phyloP scores from a whole-genome alignment of 2,888 invertebrate species.

The Callyntrura sp. region DNA sequence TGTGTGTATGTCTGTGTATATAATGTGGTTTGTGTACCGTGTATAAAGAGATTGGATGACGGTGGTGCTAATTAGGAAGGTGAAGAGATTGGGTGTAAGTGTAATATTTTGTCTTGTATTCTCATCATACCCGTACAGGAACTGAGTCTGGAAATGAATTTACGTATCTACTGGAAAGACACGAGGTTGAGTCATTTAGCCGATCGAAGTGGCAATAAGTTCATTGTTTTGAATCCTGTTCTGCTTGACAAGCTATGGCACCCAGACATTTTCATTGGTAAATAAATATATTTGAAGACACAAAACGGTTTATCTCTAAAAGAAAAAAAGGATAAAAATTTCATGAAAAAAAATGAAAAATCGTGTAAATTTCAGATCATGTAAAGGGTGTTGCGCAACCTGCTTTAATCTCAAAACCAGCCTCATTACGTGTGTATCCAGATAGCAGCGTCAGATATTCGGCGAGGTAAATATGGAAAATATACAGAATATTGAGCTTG shows the following conservation, averaged over 20 bases:
- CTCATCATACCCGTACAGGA: conserved; percentile 77
- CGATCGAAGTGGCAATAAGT: conserved; percentile 81
- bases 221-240: conserved; percentile 83
- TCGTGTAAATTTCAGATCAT: conserved; percentile 81
- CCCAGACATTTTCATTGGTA: conserved; percentile 83
- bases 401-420: conserved; percentile 83
- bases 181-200: conserved; percentile 82
- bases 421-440: conserved; percentile 83
- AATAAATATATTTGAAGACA: conserved; percentile 4
- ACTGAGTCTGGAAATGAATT: conserved; percentile 84
- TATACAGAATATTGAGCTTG: neutral
- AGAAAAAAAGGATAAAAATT: neutral
- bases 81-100: neutral
- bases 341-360: neutral
- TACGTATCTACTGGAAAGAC: conserved; percentile 84
- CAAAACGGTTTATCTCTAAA: neutral
- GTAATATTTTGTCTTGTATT: neutral
- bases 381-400: conserved; percentile 83
- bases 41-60: conserved; percentile 41
- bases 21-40: neutral
- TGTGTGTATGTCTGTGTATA: neutral
- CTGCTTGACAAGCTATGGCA: conserved; percentile 83
- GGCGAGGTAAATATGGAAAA: conserved; percentile 80
- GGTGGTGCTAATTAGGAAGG: conserved; percentile 18
- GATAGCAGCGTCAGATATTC: conserved; percentile 84